Evolutionary conservation across 2,797 vertebrate genomes (phyloP).

Genomic region (Centropyge bicolor): DNA sequence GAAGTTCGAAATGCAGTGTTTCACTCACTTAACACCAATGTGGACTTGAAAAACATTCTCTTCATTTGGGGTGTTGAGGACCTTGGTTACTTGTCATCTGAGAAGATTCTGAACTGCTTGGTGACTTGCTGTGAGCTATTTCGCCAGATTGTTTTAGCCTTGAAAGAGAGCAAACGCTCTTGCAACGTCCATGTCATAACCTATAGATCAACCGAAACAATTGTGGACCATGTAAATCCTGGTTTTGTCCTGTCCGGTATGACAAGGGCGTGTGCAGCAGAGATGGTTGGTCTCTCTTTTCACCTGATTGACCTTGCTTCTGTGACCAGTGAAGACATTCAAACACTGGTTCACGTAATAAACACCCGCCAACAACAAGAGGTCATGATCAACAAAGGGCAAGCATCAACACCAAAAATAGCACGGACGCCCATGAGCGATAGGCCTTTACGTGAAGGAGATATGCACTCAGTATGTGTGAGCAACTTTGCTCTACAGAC

Average conservation of each 20-base stretch:
- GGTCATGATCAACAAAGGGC: slow-evolving; percentile 85
- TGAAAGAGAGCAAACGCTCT: slow-evolving; percentile 73
- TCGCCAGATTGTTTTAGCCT: slow-evolving; percentile 84
- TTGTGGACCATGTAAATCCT: slow-evolving; percentile 85
- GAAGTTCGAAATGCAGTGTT: slow-evolving; percentile 61
- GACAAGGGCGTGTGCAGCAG: slow-evolving; percentile 85
- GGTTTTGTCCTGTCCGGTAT: slow-evolving; percentile 90
- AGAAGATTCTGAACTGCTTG: slow-evolving; percentile 76
- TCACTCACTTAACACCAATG: slow-evolving; percentile 57
- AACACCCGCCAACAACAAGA: slow-evolving; percentile 82
- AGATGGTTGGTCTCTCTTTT: slow-evolving; percentile 79
- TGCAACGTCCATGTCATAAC: slow-evolving; percentile 85
- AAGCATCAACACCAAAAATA: slow-evolving; percentile 78
- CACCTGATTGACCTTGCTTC: slow-evolving; percentile 86
- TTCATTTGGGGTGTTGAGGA: slow-evolving; percentile 88
- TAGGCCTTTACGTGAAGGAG: slow-evolving; percentile 14
- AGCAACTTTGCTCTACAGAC: slow-evolving; percentile 83
- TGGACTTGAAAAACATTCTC: slow-evolving; percentile 80
- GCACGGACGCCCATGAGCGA: slow-evolving; percentile 68
- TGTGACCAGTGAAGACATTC: slow-evolving; percentile 82
- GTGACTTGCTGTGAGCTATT: slow-evolving; percentile 87
- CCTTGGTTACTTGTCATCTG: slow-evolving; percentile 79
- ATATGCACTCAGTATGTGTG: slow-evolving; percentile 22
- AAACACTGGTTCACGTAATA: slow-evolving; percentile 82
- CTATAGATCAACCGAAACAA: slow-evolving; percentile 84